Evolutionary conservation across 2,888 invertebrate species (phyloP).

Genomic region (Torymus auratus): DNA sequence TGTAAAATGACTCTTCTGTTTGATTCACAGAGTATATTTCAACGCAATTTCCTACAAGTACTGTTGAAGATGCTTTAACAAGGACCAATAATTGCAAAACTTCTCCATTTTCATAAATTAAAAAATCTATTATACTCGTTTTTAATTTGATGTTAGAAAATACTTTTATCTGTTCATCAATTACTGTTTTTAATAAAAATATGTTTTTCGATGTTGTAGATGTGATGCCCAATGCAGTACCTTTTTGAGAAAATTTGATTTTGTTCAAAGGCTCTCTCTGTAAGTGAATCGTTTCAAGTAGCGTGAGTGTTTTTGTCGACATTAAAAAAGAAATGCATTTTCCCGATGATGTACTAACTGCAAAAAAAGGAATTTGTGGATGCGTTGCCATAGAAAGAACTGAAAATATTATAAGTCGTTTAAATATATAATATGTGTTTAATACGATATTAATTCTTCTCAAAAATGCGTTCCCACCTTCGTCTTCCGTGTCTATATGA

Average conservation of each 20-base stretch:
- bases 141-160: constrained; percentile 22
- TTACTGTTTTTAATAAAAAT: constrained; percentile 60
- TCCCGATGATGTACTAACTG: constrained; percentile 62
- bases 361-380: constrained; percentile 61
- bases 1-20: constrained; percentile 17
- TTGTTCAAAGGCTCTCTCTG: constrained; percentile 61
- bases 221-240: constrained; percentile 60
- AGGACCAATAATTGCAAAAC: constrained; percentile 62
- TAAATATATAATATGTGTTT: constrained; percentile 3
- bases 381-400: constrained; percentile 61
- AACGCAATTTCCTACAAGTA: constrained; percentile 29
- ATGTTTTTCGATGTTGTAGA: constrained; percentile 58
- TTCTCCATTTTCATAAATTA: constrained; percentile 62
- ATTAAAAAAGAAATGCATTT: constrained; percentile 63
- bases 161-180: constrained; percentile 34
- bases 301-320: constrained; percentile 46
- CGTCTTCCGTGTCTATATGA: constrained; percentile 61
- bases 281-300: constrained; percentile 62
- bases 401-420: constrained; percentile 41
- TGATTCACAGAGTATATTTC: constrained; percentile 54
- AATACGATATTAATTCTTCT: neutral
- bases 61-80: constrained; percentile 31
- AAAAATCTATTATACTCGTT: constrained; percentile 64
- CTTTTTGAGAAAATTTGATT: constrained; percentile 66
- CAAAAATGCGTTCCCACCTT: constrained; percentile 61